Conservation (phyloP, 2,888 invertebrate genomes). For the Celastrina argiolus region DNA sequence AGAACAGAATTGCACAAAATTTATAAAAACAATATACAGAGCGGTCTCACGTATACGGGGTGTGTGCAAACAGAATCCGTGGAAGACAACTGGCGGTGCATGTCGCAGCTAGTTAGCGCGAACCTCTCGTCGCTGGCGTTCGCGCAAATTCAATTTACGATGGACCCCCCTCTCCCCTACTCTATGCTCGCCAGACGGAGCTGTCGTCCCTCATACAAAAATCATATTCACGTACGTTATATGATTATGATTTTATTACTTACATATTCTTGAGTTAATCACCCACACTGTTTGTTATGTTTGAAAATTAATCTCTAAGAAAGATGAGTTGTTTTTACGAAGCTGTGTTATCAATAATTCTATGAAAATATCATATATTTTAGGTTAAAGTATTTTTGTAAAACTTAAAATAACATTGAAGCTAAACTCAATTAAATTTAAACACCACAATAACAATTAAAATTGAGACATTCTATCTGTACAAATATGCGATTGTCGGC, state of each 20-base stretch:
- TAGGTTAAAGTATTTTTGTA: too few species aligned
- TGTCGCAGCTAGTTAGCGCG: constrained; percentile 74
- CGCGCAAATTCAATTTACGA: constrained; percentile 73
- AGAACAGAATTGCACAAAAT: background rate
- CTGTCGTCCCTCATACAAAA: constrained; percentile 8
- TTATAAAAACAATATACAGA: background rate
- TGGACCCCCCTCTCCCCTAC: constrained; percentile 45
- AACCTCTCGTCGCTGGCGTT: constrained; percentile 68
- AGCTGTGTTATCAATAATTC: too few species aligned
- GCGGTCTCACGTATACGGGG: background rate
- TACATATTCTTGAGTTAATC: background rate
- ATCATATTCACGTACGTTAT: constrained; percentile 20
- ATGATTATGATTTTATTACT: constrained; percentile 15
- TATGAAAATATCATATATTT: too few species aligned
- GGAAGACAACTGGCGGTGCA: constrained; percentile 60
- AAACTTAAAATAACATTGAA: too few species aligned
- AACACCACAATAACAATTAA: background rate
- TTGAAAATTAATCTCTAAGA: background rate
- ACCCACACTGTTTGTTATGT: background rate
- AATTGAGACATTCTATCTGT: constrained; percentile 28
- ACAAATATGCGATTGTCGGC: constrained; percentile 25
- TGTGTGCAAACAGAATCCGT: constrained; percentile 1
- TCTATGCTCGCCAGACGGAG: constrained; percentile 13
- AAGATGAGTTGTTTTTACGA: too few species aligned
- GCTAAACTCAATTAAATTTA: too few species aligned